A percentile compares a stretch with the other conserved stretches of the same genome.
phyloP scores from a whole-genome alignment of 2,797 vertebrate species.

The Hypotaenidia okinawae region DNA sequence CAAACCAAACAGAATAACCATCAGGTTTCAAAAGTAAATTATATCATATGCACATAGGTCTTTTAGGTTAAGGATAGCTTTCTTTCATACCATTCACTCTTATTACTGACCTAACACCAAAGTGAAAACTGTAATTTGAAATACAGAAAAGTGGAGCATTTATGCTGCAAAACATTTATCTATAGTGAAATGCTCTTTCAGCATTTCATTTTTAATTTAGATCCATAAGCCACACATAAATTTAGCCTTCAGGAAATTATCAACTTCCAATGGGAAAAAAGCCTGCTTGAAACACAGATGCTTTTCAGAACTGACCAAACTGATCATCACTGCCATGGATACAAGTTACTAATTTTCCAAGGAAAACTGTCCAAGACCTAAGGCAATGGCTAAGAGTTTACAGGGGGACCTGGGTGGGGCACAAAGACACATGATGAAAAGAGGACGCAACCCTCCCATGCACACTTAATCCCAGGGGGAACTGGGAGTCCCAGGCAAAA shows the following conservation, averaged over 20 bases:
- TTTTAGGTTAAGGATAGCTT: conserved; percentile 2
- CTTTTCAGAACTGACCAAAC: conserved; percentile 15
- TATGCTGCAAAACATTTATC: neutral
- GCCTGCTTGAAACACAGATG: neutral
- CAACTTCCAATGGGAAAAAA: conserved; percentile 25
- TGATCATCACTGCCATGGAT: neutral
- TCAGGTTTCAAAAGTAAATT: conserved; percentile 34
- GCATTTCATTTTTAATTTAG: neutral
- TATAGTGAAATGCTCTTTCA: neutral
- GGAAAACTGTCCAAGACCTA: neutral
- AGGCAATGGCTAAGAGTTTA: neutral
- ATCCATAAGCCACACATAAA: neutral
- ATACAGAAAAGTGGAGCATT: neutral
- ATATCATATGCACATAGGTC: neutral
- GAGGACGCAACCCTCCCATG: neutral
- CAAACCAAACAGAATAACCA: conserved; percentile 16
- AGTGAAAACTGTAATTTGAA: neutral
- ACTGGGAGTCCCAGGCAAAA: neutral
- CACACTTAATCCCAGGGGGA: accelerated
- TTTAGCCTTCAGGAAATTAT: conserved; percentile 10
- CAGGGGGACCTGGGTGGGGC: neutral
- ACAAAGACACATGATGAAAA: neutral
- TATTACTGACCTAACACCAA: neutral
- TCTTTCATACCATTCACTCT: neutral
- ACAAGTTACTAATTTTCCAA: neutral